Conservation (phyloP, 2,797 vertebrate genomes). For the Oreochromis grahami region DNA sequence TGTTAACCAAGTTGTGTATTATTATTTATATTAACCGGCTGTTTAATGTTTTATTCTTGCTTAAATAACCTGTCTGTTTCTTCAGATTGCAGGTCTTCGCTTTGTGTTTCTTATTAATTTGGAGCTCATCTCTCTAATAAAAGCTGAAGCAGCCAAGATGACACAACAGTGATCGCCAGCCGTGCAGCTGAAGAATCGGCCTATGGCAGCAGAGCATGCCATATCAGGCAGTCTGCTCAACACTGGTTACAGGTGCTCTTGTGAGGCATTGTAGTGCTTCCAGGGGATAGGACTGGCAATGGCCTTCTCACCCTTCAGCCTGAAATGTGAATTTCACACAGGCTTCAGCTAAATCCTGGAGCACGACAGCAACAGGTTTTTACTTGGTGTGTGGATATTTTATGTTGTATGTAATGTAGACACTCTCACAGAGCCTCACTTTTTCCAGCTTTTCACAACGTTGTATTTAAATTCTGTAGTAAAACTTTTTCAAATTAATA, state of each 20-base stretch:
- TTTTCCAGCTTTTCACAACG: conserved; percentile 40
- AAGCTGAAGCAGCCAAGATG: conserved; percentile 95
- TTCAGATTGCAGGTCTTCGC: conserved; percentile 91
- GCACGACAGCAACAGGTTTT: conserved; percentile 9
- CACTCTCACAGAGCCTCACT: conserved; percentile 34
- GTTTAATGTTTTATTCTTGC: neutral
- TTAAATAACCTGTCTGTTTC: neutral
- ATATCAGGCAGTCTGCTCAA: neutral
- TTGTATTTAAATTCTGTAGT: conserved; percentile 70
- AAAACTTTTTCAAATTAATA: conserved; percentile 58
- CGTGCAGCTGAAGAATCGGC: neutral
- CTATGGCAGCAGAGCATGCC: neutral
- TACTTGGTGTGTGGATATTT: conserved; percentile 39
- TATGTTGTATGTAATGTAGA: conserved; percentile 54
- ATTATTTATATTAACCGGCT: neutral
- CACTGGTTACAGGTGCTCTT: neutral
- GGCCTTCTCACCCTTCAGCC: neutral
- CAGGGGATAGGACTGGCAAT: neutral
- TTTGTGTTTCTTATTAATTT: conserved; percentile 98
- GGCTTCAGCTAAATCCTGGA: conserved; percentile 10
- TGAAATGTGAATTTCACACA: conserved; percentile 12
- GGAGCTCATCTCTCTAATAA: conserved; percentile 94
- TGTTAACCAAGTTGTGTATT: neutral
- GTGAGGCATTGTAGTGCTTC: neutral
- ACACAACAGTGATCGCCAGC: conserved; percentile 80